Conservation (phyloP, 1,140 invertebrate species). For the Linepithema humile region DNA sequence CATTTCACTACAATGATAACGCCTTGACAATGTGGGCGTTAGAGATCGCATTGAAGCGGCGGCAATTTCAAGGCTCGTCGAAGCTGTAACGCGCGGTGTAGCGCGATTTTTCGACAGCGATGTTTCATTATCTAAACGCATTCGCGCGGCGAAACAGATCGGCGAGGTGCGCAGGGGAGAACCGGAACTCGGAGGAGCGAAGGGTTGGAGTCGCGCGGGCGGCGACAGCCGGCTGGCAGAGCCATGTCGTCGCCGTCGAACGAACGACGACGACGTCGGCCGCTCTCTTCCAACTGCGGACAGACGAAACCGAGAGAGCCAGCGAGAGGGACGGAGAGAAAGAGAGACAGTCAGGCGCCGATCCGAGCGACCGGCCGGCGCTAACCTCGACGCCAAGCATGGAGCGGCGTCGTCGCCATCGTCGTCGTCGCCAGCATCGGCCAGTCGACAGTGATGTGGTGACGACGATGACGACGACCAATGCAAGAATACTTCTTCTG, state of each 20-base stretch:
- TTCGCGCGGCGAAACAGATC: conserved; percentile 46
- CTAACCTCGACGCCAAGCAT: conserved; percentile 74
- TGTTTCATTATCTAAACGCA: conserved; percentile 64
- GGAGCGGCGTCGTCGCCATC: conserved; percentile 65
- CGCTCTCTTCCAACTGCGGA: conserved; percentile 60
- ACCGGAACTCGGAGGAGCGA: conserved; percentile 17
- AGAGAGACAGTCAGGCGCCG: conserved; percentile 74
- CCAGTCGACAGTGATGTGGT: conserved; percentile 49
- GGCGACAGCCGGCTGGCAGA: conserved; percentile 64
- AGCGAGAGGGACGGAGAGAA: conserved; percentile 66
- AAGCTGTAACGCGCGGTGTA: too few relatives aligned
- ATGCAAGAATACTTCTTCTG: conserved; percentile 73
- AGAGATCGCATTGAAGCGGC: too few relatives aligned
- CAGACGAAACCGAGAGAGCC: conserved; percentile 58
- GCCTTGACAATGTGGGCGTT: too few relatives aligned
- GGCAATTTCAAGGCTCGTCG: conserved; percentile 47
- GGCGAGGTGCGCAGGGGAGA: background rate
- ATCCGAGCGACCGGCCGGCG: conserved; percentile 71
- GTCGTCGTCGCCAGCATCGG: conserved; percentile 61
- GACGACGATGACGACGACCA: conserved; percentile 57
- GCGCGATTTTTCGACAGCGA: conserved; percentile 9
- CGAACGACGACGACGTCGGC: conserved; percentile 59
- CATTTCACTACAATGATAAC: too few relatives aligned
- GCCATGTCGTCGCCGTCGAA: conserved; percentile 66
- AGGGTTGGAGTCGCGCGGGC: conserved; percentile 45